Conservation (phyloP, 2,888 invertebrate species). For the Liposcelis brunnea region DNA sequence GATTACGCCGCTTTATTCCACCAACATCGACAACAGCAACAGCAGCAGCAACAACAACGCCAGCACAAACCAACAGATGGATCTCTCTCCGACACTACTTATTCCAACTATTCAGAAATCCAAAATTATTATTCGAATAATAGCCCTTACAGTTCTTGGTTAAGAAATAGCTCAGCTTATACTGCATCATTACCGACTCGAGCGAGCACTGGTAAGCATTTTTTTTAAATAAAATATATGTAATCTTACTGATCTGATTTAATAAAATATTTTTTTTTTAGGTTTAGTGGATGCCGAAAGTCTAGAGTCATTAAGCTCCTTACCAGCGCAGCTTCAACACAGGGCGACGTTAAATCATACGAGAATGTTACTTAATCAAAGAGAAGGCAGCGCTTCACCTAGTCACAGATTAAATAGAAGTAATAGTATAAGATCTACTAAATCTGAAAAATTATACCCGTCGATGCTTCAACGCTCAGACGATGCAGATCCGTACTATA, state of each 20-base stretch:
- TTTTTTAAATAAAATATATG: neutral
- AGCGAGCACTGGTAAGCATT: conserved; percentile 20
- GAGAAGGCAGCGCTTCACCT: conserved; percentile 20
- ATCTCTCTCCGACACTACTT: conserved; percentile 68
- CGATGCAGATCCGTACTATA: conserved; percentile 74
- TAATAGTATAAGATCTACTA: conserved; percentile 91
- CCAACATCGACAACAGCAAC: conserved; percentile 14
- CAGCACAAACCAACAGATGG: conserved; percentile 28
- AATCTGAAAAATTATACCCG: conserved; percentile 87
- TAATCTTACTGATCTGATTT: neutral
- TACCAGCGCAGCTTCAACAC: conserved; percentile 48
- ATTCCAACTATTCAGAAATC: conserved; percentile 53
- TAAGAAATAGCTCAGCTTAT: conserved; percentile 56
- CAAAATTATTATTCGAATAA: conserved; percentile 27
- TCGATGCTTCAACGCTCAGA: conserved; percentile 73
- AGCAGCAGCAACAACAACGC: conserved; percentile 4
- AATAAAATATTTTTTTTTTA: conserved; percentile 8
- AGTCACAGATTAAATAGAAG: conserved; percentile 36
- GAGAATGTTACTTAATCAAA: conserved; percentile 34
- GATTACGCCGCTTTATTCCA: conserved; percentile 45
- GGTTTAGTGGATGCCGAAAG: conserved; percentile 49
- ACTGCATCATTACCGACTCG: conserved; percentile 22
- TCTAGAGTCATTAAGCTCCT: conserved; percentile 37
- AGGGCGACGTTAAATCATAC: conserved; percentile 57
- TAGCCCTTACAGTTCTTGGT: conserved; percentile 56